Evolutionary conservation across 2,797 vertebrate genomes (phyloP).

Genomic region (Psittacula echo): DNA sequence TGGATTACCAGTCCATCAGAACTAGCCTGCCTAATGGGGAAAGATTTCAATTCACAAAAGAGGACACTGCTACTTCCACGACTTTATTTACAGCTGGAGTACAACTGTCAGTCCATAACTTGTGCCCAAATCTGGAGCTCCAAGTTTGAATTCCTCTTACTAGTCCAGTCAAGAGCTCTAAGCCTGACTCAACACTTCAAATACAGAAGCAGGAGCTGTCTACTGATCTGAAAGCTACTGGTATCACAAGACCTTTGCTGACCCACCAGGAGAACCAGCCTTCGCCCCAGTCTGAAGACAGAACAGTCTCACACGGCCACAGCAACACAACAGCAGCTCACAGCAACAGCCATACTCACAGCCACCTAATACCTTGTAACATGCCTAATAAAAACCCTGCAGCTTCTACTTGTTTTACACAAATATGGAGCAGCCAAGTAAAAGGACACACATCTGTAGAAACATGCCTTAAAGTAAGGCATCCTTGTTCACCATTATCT

Average conservation of each 20-base stretch:
- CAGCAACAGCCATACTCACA: background rate
- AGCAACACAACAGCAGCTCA: background rate
- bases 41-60: background rate
- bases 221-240: background rate
- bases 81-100: constrained; percentile 22
- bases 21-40: background rate
- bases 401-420: background rate
- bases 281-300: background rate
- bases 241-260: background rate
- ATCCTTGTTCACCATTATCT: background rate
- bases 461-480: background rate
- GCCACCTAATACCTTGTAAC: background rate
- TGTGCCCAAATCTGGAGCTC: constrained; percentile 10
- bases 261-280: background rate
- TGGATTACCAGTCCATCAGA: background rate
- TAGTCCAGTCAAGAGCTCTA: background rate
- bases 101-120: background rate
- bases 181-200: background rate
- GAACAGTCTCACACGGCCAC: background rate
- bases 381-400: background rate
- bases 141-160: background rate
- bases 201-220: background rate
- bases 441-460: background rate
- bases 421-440: background rate
- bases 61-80: background rate